Evolutionary conservation across 2,797 vertebrate genomes (phyloP).

Genomic region (Anabacerthia variegaticeps): DNA sequence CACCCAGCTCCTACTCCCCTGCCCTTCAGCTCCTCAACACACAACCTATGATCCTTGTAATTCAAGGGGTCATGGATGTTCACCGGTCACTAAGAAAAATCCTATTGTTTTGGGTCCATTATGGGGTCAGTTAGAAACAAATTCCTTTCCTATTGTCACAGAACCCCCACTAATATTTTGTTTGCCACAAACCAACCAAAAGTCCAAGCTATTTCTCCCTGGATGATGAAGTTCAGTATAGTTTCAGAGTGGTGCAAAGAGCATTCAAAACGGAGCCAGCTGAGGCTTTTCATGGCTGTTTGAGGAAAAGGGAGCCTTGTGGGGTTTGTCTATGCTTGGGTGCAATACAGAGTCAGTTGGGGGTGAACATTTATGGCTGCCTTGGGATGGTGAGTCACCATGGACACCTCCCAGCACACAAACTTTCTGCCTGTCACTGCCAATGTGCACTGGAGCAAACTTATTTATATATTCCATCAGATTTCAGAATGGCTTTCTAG

Average conservation of each 20-base stretch:
- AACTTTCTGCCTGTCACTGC: neutral
- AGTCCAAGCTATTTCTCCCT: neutral
- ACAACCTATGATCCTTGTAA: neutral
- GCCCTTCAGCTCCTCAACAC: neutral
- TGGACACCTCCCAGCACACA: neutral
- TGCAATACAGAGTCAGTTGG: neutral
- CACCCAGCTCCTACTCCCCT: neutral
- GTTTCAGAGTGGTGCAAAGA: neutral
- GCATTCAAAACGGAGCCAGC: neutral
- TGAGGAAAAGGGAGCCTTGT: neutral
- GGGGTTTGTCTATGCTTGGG: accelerated
- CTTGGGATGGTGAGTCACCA: neutral
- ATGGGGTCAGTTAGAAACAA: neutral
- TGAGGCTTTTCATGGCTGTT: neutral
- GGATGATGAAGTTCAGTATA: neutral
- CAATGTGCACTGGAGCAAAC: neutral
- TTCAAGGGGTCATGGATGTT: neutral
- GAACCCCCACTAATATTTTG: neutral
- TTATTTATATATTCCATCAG: neutral
- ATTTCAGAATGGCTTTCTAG: conserved; percentile 13
- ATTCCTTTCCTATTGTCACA: neutral
- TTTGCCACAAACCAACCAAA: neutral
- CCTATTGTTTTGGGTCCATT: neutral
- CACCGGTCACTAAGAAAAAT: neutral
- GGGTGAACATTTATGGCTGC: accelerated